phyloP scores from a whole-genome alignment of 2,797 vertebrate species.

The Dicrostonyx torquatus region DNA sequence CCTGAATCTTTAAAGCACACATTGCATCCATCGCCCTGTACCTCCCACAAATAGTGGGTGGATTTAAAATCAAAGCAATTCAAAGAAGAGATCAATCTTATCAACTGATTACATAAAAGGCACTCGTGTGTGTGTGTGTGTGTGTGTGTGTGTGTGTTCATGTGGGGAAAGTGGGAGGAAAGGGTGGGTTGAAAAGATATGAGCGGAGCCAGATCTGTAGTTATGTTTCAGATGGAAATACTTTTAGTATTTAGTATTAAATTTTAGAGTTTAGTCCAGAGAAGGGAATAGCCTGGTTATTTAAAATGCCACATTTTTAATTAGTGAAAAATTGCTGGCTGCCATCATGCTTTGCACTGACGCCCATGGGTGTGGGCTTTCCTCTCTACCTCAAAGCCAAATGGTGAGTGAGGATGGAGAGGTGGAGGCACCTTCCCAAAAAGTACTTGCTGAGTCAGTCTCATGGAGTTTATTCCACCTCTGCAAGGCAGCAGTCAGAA shows the following conservation, averaged over 20 bases:
- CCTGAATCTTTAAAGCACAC: constrained; percentile 58
- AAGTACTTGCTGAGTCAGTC: constrained; percentile 67
- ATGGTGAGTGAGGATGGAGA: constrained; percentile 64
- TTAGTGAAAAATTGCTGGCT: constrained; percentile 21
- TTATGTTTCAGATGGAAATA: constrained; percentile 46
- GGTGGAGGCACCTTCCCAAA: constrained; percentile 60
- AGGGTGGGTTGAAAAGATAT: constrained; percentile 66
- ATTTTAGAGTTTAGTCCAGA: constrained; percentile 73
- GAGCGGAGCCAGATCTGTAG: constrained; percentile 62
- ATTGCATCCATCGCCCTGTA: not conserved
- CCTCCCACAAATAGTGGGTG: constrained; percentile 81
- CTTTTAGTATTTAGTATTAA: constrained; percentile 16
- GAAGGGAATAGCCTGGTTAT: constrained; percentile 38
- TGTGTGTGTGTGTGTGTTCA: not conserved
- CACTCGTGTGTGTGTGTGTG: constrained; percentile 22
- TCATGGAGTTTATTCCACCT: constrained; percentile 67
- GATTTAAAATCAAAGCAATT: constrained; percentile 77
- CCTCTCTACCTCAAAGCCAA: constrained; percentile 59
- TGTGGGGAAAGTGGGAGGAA: constrained; percentile 72
- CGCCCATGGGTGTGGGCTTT: constrained; percentile 47
- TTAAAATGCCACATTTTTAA: constrained; percentile 54
- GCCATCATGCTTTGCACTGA: not conserved
- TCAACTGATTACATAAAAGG: constrained; percentile 80
- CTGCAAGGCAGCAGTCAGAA: constrained; percentile 52
- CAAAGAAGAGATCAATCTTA: constrained; percentile 76